Base-by-base conservation (phyloP, 2,113 vertebrate species). In the Sphaerodactylus townsendi region DNA sequence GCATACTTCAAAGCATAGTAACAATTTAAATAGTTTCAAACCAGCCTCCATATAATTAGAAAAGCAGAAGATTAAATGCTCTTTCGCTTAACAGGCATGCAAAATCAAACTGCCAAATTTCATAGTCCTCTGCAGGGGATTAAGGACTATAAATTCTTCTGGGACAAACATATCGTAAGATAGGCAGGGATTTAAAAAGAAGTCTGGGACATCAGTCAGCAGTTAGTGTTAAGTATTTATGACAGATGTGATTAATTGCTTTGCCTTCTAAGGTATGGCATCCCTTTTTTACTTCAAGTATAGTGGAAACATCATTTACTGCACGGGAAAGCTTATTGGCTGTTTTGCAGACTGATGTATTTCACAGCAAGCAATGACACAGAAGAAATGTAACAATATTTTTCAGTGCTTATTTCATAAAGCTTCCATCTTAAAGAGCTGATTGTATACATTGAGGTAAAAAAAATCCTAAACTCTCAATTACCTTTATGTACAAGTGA, bases 341-440 rank as follows among this genome's bases (percentile, higher is more conserved):
- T 69, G 71, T 35, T 28, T 76, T 82, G 59, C 50, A 81, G 72
- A 77, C 8, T 77, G 77, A 81, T 41, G 48, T 76, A 69, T 35
- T 53, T 79, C 68, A 3, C 46, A 86, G 10, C 1, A 30, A 86
- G 86, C 41, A 77, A 72, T 23, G 35, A 25, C 69, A 70, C 59
- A 72, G 28, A 77, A 37, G 0, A 70, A 71, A 0, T 82, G 5
- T 39, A 74, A 46, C 19, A 14, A 23, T 17, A 65, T 46, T 53
- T 35, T 82, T 78, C 80, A 86, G 80, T 83, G 80, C 75, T 66
- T 85, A 30, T 77, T 73, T n/a, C 33, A n/a, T 1, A 44, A 71
- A 81, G 33, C 17, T 84, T 77, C 33, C 73, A 25, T 85, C 64
- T 82, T 35, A 79, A 65, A 62, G 59, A 48, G 8, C 72, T 41